These are phyloP conservation scores for Alcedo atthis DNA, from an alignment of 2,797 vertebrate genomes.

Conservation along the genomic window DNA sequence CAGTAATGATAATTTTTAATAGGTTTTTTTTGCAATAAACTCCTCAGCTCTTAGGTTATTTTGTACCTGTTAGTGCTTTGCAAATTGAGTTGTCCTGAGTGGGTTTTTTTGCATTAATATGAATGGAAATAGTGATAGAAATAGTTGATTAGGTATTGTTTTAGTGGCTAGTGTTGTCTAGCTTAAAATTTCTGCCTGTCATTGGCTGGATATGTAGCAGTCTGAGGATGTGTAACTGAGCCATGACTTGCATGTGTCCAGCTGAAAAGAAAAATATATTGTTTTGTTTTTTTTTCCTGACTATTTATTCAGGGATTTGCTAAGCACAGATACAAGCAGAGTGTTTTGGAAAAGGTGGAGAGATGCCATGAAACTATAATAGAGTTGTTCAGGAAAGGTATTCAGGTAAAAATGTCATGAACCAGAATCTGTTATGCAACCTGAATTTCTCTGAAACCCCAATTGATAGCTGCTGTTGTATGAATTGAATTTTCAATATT, in stretches of 20 bases:
- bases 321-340: background rate
- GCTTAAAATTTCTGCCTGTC: background rate
- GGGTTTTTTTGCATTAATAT: background rate
- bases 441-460: conserved; percentile 37
- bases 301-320: background rate
- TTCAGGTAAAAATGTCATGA: conserved; percentile 24
- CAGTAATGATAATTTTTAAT: background rate
- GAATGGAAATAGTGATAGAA: background rate
- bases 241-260: background rate
- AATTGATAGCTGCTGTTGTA: background rate
- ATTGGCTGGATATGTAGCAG: background rate
- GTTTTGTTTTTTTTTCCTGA: background rate
- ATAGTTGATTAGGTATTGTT: background rate
- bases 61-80: background rate
- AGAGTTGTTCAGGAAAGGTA: background rate
- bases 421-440: background rate
- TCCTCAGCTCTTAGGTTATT: background rate
- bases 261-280: background rate
- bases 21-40: background rate
- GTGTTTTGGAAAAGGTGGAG: conserved; percentile 9
- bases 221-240: background rate
- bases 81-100: background rate
- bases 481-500: conserved; percentile 21
- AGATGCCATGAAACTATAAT: background rate
- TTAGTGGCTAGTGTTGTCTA: background rate